Evolutionary conservation across 2,888 invertebrate species (phyloP).

Genomic region (Panorpa germanica): DNA sequence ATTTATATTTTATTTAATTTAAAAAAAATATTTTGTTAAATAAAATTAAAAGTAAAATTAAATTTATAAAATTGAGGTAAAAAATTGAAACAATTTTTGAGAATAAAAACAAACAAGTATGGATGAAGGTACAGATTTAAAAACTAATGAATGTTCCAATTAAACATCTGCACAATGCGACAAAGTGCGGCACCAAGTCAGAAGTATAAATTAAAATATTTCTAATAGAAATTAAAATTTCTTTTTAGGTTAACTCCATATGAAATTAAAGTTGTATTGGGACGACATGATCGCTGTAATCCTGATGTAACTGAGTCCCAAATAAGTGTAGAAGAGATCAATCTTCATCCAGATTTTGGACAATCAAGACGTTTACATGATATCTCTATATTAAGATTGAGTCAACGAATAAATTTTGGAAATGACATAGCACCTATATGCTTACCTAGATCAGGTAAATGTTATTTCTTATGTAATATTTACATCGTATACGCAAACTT

Average conservation of each 20-base stretch:
- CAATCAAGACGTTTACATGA: constrained; percentile 28
- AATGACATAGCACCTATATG: constrained; percentile 34
- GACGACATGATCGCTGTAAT: constrained; percentile 31
- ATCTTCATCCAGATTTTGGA: constrained; percentile 30
- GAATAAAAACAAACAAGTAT: no score
- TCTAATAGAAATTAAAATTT: no score
- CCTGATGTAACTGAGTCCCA: constrained; percentile 28
- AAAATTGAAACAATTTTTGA: no score
- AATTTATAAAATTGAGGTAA: no score
- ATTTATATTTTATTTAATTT: not conserved
- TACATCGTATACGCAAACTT: no score
- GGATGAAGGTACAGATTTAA: no score
- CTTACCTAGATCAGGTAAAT: constrained; percentile 29
- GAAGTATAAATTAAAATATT: no score
- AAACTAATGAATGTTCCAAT: no score
- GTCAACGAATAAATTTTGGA: constrained; percentile 28
- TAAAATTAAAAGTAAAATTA: no score
- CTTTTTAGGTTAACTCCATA: constrained; percentile 21
- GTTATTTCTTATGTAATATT: not conserved
- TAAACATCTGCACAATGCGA: no score
- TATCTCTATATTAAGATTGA: constrained; percentile 31
- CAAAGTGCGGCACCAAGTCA: no score
- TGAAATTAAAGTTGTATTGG: constrained; percentile 31
- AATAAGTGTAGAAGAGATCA: constrained; percentile 27
- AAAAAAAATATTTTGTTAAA: not conserved